A percentile compares a stretch with the other conserved stretches of the same genome.
Conservation (phyloP, 2,797 vertebrate genomes). For the Siniperca scherzeri region DNA sequence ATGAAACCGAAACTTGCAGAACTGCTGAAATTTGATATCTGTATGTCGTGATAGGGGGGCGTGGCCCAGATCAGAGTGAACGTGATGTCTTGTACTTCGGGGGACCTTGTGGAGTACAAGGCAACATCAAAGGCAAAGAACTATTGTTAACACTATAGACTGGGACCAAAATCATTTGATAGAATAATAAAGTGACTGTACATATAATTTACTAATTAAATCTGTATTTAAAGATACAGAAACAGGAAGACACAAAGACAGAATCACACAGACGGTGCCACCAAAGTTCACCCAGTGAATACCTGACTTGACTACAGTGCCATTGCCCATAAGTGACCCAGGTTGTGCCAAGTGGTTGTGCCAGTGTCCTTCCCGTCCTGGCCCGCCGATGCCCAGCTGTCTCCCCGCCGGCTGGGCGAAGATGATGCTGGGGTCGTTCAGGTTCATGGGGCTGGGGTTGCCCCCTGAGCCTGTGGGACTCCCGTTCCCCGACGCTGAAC, state of each 20-base stretch:
- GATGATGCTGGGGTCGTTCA: slow-evolving; percentile 99
- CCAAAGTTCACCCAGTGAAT: slow-evolving; percentile 77
- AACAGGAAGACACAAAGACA: slow-evolving; percentile 7
- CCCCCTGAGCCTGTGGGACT: slow-evolving; percentile 73
- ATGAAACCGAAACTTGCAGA: not conserved
- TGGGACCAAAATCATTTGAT: not conserved
- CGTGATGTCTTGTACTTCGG: too few relatives aligned
- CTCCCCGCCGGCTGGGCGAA: slow-evolving; percentile 96
- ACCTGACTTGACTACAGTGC: slow-evolving; percentile 96
- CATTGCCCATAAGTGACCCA: slow-evolving; percentile 93
- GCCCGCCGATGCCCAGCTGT: slow-evolving; percentile 86
- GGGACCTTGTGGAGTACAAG: too few relatives aligned
- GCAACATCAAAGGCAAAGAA: not conserved
- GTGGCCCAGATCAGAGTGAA: too few relatives aligned
- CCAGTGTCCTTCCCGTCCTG: slow-evolving; percentile 93
- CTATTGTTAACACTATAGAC: not conserved
- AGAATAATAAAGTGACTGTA: not conserved
- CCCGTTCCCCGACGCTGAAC: slow-evolving; percentile 79
- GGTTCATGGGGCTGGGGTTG: slow-evolving; percentile 88
- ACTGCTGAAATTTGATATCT: too few relatives aligned
- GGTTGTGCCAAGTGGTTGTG: slow-evolving; percentile 91
- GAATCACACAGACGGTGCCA: slow-evolving; percentile 27
- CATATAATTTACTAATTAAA: not conserved
- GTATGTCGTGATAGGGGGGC: too few relatives aligned
- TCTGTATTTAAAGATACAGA: not conserved